A percentile compares a stretch with the other conserved stretches of the same genome.
Conservation (phyloP, 23 tunicate species). For the Trididemnum miniatum region DNA sequence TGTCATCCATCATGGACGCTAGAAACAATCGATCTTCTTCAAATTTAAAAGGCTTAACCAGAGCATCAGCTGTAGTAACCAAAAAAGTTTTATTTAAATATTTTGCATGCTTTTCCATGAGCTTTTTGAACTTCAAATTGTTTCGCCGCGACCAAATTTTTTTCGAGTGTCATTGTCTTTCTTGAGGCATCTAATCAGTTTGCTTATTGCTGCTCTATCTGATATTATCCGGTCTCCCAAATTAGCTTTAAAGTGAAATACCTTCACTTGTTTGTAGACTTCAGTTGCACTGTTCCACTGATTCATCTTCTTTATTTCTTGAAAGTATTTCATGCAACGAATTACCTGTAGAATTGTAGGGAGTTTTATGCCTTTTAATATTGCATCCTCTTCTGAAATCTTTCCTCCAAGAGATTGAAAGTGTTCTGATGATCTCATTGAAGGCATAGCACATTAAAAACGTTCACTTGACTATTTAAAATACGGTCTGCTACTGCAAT, state of each 20-base stretch:
- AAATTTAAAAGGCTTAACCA: not conserved
- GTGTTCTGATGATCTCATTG: not conserved
- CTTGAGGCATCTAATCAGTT: too few relatives aligned
- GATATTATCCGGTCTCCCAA: not conserved
- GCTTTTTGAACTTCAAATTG: not conserved
- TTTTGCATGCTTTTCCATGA: not conserved
- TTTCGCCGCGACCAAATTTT: not conserved
- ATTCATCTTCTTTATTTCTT: not conserved
- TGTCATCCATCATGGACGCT: not conserved
- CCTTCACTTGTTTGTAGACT: not conserved
- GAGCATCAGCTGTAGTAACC: not conserved
- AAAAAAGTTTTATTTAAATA: not conserved
- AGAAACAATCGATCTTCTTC: conserved; percentile 5
- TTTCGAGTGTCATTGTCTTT: not conserved
- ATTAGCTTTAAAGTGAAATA: not conserved
- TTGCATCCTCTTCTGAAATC: not conserved
- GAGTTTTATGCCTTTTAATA: not conserved
- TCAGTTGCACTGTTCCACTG: not conserved
- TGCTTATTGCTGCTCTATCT: conserved; percentile 1
- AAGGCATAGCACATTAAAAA: not conserved
- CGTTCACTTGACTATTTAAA: too few relatives aligned
- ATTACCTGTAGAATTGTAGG: not conserved
- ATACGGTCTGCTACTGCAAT: too few relatives aligned
- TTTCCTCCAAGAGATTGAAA: not conserved
- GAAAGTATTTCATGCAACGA: not conserved